Base-by-base conservation (phyloP, 2,113 vertebrate genomes). In the Antennarius striatus region DNA sequence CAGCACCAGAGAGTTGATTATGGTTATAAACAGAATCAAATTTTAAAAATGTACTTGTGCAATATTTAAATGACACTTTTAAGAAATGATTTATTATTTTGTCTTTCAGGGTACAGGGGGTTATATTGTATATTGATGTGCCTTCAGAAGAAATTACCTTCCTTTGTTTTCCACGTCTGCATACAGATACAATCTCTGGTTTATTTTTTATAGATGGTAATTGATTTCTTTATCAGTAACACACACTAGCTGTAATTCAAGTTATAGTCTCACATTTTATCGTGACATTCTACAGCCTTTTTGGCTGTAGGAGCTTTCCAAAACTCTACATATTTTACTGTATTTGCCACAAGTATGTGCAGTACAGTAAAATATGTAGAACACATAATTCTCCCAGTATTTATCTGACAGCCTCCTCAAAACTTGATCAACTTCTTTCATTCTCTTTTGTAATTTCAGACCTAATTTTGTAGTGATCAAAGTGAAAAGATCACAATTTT, bases 111-210 rank as follows among this genome's bases (percentile, higher is more conserved):
- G 82, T 71, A 63, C 51, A 16, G 59, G 32, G 51, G 32, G 32
- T 36, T 36, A 36, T 36, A 36, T 79, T 71, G 74, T 75, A 64
- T 66, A 79, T 87, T 75, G 60, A 86, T 83, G 88, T 91, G 90
- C 88, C 90, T 91, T 90, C 73, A 78, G 64, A 85, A 68, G 77
- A 88, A 83, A 86, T 74, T 69, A 65, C 63, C 51, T 77, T 2
- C 9, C 39, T 28, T 62, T 22, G 36, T 48, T 71, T 52, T n/a
- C 5, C 48, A 47, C 22, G 66, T 77, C 54, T 73, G 80, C 75
- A 53, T 79, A 74, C 50, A 57, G 3, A 60, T 71, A 64, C 39
- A 29, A 43, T 14, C 73, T 63, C 63, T 13, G 40, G 14, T 58
- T 60, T 80, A 81, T 22, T 48, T 71, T 74, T 79, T 32, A 53